Base-by-base conservation (phyloP, 2,113 vertebrate species). In the Ochotona princeps region DNA sequence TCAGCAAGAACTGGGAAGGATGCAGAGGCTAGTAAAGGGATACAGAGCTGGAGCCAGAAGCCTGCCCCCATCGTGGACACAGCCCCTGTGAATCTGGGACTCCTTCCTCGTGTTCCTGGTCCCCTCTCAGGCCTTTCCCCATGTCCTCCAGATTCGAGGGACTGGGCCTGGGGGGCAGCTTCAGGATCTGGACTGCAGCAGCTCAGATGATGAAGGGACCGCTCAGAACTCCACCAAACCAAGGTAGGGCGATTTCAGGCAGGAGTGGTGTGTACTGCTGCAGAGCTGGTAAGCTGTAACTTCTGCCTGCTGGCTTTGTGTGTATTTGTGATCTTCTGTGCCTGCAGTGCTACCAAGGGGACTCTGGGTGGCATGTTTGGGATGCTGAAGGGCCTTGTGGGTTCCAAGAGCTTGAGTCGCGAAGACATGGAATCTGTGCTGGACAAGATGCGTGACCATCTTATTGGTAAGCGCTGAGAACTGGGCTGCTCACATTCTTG, bases 381-480 rank as follows among this genome's bases (percentile, higher is more conserved):
- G 86, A 99, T 99, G 99, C 98, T 99, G 96, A 99, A 99, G 97
- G 99, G 99, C 44, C 98, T 99, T 89, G 99, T 99, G 96, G 99
- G 99, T 83, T 99, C 99, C 73, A 99, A 99, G 98, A 99, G 98
- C 96, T 97, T 99, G 95, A 98, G 97, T 3, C 97, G 96, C 25
- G 98, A 98, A 54, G 99, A 99, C 98, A 99, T 99, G 99, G 99
- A 99, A 66, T 98, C 99, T 0, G 98, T 99, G 5, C 97, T 99
- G 97, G 99, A 99, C 82, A 99, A 99, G 98, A 99, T 99, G 99
- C 99, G 97, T 85, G 99, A 99, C 96, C 99, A 99, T 95, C 98
- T 99, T 93, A 99, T 99, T 0, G 98, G 99, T 99, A 97, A 0
- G 96, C 88, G 7, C 28, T 18, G 38, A 69, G 51, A 67, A 70